These are phyloP conservation scores for Penaeus monodon DNA, from an alignment of 2,888 invertebrate genomes.

Conservation along the genomic window DNA sequence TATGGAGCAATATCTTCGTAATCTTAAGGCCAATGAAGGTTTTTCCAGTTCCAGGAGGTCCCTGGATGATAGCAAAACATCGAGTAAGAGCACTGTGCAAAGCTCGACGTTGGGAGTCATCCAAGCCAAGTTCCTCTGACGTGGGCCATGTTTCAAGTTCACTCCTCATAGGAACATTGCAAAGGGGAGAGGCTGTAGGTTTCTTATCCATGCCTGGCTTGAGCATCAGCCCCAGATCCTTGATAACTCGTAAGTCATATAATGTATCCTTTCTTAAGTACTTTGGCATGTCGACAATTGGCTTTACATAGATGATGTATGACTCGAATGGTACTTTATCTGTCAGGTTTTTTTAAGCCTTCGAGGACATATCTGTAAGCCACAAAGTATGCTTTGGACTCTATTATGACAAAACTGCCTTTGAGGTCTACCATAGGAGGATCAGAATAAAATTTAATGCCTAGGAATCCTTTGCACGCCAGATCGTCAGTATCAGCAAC, in stretches of 20 bases:
- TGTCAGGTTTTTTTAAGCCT: slow-evolving; percentile 68
- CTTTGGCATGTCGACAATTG: slow-evolving; percentile 52
- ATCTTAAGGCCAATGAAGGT: slow-evolving; percentile 81
- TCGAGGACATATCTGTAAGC: slow-evolving; percentile 71
- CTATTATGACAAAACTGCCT: slow-evolving; percentile 68
- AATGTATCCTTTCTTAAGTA: slow-evolving; percentile 3
- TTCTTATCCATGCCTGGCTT: neutral
- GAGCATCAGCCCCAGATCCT: slow-evolving; percentile 20
- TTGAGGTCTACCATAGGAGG: slow-evolving; percentile 27
- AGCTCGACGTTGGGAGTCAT: slow-evolving; percentile 79
- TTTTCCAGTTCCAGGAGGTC: slow-evolving; percentile 75
- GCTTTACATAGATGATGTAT: slow-evolving; percentile 67
- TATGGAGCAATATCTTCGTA: slow-evolving; percentile 77
- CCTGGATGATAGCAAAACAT: slow-evolving; percentile 85
- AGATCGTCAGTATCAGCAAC: slow-evolving; percentile 54
- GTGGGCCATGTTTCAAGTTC: slow-evolving; percentile 44
- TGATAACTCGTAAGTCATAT: slow-evolving; percentile 48
- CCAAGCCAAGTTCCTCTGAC: slow-evolving; percentile 67
- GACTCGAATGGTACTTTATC: slow-evolving; percentile 67
- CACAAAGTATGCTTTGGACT: slow-evolving; percentile 72
- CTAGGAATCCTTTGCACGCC: slow-evolving; percentile 35
- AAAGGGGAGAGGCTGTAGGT: slow-evolving; percentile 21
- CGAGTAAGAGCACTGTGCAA: slow-evolving; percentile 78
- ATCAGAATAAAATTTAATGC: slow-evolving; percentile 49
- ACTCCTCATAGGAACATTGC: slow-evolving; percentile 5